Base-by-base conservation (phyloP, 1,140 invertebrate genomes). In the Vanessa atalanta region DNA sequence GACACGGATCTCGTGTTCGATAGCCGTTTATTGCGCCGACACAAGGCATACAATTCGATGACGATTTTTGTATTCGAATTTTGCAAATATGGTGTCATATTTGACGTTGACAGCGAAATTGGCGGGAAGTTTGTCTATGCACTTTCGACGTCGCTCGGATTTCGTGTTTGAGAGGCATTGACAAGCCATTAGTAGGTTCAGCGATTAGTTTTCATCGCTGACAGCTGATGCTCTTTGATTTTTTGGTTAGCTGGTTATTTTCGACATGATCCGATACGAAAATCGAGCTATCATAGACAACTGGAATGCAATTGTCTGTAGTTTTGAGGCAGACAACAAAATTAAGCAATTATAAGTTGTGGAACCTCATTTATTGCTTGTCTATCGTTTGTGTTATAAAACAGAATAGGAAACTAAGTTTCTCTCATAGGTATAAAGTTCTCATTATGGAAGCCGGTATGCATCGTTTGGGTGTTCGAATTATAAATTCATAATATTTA, bases 291-390 rank as follows among this genome's bases (percentile, higher is more conserved):
- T 71, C 82, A 82, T 84, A 84, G 83, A 84, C 84, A 87, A 81
- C 76, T 77, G 81, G 82, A 86, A 83, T 87, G 83, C 86, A 85
- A 85, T 83, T 80, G 79, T 79, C 82, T 80, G 79, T 78, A 83
- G 84, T 80, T 86, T 83, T 79, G 75, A 77, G 76, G 79, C 82
- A 76, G 80, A 84, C 80, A 85, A 85, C 83, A 82, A 88, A 91
- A 91, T 90, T 87, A 90, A 89, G 89, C 89, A 90, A 91, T 91
- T 91, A 90, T 89, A 91, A 90, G 88, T 91, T 91, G 75, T 82
- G 84, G 82, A 83, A 87, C 79, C 82, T 88, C 88, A 88, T 90
- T 90, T 91, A 91, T 91, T 86, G 85, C 86, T 79, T 86, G 88
- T 87, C 88, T 90, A 88, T 91, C 85, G 85, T 83, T 83, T 78